Evolutionary conservation across 2,113 vertebrate species (phyloP).

Genomic region (Procapra przewalskii): DNA sequence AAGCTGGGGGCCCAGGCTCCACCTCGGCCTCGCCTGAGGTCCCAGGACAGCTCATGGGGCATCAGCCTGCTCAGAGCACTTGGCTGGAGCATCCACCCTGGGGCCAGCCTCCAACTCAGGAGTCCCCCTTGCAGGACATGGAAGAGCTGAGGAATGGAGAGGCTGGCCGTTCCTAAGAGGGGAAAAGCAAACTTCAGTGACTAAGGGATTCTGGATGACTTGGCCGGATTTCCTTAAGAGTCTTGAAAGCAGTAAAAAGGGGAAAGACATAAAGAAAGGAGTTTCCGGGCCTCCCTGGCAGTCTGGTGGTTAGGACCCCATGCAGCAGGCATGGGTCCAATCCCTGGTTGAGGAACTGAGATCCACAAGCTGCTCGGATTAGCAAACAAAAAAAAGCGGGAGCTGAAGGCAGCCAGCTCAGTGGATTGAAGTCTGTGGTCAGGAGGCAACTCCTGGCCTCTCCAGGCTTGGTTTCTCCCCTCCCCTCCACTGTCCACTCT

Average conservation of each 20-base stretch:
- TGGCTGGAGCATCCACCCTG: no score
- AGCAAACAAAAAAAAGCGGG: background rate
- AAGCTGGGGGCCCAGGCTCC: background rate
- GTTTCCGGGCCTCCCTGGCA: background rate
- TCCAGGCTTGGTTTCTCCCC: background rate
- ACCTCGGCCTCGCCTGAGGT: background rate
- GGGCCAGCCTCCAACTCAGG: background rate
- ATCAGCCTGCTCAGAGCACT: background rate
- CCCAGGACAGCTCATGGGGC: background rate
- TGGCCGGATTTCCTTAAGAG: background rate
- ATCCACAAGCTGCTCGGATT: background rate
- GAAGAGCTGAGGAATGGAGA: background rate
- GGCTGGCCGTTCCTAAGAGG: background rate
- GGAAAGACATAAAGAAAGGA: background rate
- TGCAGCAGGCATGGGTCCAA: background rate
- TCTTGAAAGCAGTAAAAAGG: background rate
- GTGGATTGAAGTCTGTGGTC: background rate
- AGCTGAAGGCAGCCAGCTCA: background rate
- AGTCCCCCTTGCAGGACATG: background rate
- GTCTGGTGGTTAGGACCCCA: background rate
- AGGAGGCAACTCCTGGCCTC: background rate
- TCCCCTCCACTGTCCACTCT: background rate
- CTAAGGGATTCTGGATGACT: background rate
- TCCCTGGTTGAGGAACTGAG: background rate
- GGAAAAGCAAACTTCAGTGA: background rate